Conservation (phyloP, 2,888 invertebrate species). For the Phyllotreta striolata region DNA sequence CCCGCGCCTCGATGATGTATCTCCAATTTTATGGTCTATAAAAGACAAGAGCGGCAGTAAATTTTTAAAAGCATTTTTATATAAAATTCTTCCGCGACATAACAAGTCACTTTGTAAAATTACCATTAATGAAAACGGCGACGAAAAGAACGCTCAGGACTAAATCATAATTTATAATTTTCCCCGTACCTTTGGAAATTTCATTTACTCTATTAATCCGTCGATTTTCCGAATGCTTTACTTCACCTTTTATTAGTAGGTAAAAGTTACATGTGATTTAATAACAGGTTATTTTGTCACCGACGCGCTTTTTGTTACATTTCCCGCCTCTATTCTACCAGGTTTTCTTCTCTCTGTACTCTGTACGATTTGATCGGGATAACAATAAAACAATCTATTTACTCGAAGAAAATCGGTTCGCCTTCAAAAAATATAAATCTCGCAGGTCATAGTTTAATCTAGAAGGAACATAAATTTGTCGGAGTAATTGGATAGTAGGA, state of each 20-base stretch:
- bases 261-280: too few relatives aligned
- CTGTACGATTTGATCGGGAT: background rate
- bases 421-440: slow-evolving; percentile 14
- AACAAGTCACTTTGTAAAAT: slow-evolving; percentile 17
- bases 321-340: background rate
- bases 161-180: background rate
- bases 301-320: too few relatives aligned
- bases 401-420: slow-evolving; percentile 3
- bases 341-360: background rate
- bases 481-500: slow-evolving; percentile 15
- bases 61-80: slow-evolving; percentile 19
- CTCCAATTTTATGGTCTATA: slow-evolving; percentile 17
- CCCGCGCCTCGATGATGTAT: background rate
- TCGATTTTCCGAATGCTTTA: too few relatives aligned
- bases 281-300: too few relatives aligned
- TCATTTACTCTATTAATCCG: too few relatives aligned
- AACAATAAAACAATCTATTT: slow-evolving; percentile 15
- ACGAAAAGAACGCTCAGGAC: background rate
- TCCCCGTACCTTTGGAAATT: too few relatives aligned
- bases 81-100: slow-evolving; percentile 13
- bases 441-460: slow-evolving; percentile 12
- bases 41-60: slow-evolving; percentile 11
- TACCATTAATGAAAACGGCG: slow-evolving; percentile 4
- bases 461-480: slow-evolving; percentile 24
- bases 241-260: too few relatives aligned